Evolutionary conservation across 2,888 invertebrate genomes (phyloP).

Genomic region (Pantelozetes paolii): DNA sequence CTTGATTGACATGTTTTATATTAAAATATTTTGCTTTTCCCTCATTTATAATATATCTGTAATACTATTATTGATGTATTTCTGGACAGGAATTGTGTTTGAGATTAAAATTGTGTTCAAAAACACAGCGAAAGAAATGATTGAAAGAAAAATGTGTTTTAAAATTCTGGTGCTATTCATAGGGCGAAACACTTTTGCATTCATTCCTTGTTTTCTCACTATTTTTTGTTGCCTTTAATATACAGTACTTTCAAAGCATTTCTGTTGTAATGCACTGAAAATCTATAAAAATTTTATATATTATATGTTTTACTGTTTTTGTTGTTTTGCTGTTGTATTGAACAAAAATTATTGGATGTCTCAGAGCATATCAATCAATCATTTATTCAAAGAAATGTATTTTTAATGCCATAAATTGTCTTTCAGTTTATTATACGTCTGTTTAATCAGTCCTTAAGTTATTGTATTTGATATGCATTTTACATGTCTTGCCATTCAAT

Average conservation of each 20-base stretch:
- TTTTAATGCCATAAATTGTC: neutral
- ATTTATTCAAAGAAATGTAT: neutral
- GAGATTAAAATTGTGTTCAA: neutral
- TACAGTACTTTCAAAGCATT: neutral
- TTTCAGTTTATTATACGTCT: neutral
- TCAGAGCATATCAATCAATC: no score
- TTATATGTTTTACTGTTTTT: no score
- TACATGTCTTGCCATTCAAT: no score
- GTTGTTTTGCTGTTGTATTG: no score
- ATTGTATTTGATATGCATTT: no score
- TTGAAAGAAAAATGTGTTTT: neutral
- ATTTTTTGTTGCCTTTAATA: neutral
- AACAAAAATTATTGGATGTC: no score
- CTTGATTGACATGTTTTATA: neutral
- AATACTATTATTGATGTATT: conserved; percentile 7
- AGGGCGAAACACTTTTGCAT: neutral
- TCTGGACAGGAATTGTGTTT: neutral
- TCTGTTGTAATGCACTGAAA: neutral
- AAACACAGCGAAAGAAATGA: neutral
- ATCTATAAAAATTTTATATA: no score
- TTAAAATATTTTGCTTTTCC: neutral
- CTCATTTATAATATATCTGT: neutral
- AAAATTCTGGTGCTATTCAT: neutral
- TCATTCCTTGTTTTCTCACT: neutral
- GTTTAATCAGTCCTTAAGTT: neutral